Conservation (phyloP, 2,797 vertebrate species). For the Synanceia verrucosa region DNA sequence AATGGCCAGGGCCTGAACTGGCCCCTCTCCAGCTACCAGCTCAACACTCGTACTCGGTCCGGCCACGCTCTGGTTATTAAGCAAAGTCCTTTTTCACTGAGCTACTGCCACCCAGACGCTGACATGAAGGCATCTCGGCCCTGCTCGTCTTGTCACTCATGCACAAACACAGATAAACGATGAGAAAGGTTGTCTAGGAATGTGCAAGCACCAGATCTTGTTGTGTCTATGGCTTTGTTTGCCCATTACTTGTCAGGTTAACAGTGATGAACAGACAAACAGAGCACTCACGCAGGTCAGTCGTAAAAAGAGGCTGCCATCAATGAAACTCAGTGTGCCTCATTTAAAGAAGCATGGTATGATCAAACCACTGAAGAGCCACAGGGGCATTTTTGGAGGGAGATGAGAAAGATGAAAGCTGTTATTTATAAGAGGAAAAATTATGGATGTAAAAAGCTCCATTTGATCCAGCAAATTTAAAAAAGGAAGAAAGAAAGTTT, state of each 20-base stretch:
- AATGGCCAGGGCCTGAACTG: background rate
- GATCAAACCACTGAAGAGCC: constrained; percentile 30
- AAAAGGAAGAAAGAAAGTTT: background rate
- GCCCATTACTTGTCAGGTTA: constrained; percentile 18
- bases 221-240: constrained; percentile 67
- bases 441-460: constrained; percentile 16
- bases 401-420: constrained; percentile 33
- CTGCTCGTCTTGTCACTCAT: constrained; percentile 45
- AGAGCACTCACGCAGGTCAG: background rate
- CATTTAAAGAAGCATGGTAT: constrained; percentile 12
- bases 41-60: background rate
- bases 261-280: constrained; percentile 16
- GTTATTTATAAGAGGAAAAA: constrained; percentile 25
- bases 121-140: constrained; percentile 38
- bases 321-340: constrained; percentile 25
- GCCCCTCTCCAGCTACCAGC: background rate
- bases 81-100: background rate
- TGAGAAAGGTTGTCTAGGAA: too few relatives aligned
- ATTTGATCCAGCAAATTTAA: constrained; percentile 15
- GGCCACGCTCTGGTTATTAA: background rate
- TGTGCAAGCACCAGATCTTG: constrained; percentile 51
- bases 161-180: constrained; percentile 43
- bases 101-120: background rate
- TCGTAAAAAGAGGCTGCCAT: constrained; percentile 16
- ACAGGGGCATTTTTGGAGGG: constrained; percentile 22